Conservation (phyloP, 2,888 invertebrate species). For the Rhagonycha lutea region DNA sequence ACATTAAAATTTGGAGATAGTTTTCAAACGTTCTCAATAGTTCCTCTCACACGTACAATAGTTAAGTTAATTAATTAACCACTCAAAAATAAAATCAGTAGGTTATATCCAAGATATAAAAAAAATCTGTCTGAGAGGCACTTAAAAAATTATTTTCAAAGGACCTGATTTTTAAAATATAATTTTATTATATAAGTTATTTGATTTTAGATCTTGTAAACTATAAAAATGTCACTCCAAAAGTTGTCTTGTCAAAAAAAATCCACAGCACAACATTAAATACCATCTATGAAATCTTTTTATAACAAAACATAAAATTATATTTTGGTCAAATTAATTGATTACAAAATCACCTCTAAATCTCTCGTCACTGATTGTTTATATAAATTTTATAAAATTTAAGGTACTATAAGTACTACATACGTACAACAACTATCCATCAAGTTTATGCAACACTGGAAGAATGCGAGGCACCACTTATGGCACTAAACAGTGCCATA, state of each 20-base stretch:
- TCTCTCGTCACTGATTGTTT: not conserved
- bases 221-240: not conserved
- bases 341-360: not conserved
- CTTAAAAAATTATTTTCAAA: not conserved
- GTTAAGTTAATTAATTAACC: not conserved
- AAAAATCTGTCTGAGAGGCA: not conserved
- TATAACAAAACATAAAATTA: not conserved
- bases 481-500: slow-evolving; percentile 76
- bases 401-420: not conserved
- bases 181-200: not conserved
- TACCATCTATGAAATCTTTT: not conserved
- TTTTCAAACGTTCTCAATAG: not conserved
- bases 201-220: not conserved
- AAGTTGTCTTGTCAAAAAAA: not conserved
- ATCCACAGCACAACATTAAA: not conserved
- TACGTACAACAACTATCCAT: not conserved
- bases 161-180: not conserved
- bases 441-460: slow-evolving; percentile 75
- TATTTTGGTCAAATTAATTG: not conserved
- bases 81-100: not conserved
- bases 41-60: not conserved
- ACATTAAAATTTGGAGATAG: not conserved
- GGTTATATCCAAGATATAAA: not conserved
- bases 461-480: slow-evolving; percentile 79
- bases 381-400: not conserved